phyloP scores from a whole-genome alignment of 2,797 vertebrate species.

The Pyrocephalus nanus region DNA sequence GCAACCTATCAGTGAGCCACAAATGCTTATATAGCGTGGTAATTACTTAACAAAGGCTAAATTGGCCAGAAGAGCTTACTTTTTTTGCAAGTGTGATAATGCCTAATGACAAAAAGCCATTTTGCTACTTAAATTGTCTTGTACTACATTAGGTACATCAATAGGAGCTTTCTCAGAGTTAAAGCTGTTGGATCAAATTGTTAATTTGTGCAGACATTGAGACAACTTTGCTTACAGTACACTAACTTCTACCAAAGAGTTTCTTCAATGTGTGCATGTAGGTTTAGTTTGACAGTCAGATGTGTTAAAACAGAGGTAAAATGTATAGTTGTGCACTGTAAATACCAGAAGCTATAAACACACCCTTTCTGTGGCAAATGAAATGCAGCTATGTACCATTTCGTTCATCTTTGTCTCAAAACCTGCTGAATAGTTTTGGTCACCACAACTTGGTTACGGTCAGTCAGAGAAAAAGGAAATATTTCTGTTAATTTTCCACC shows the following conservation, averaged over 20 bases:
- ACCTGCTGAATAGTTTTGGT: background rate
- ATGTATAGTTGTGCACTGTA: background rate
- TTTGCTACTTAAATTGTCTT: background rate
- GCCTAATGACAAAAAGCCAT: background rate
- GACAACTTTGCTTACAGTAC: background rate
- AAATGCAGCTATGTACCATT: background rate
- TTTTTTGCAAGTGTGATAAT: background rate
- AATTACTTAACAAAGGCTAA: background rate
- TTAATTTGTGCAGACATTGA: background rate
- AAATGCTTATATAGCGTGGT: background rate
- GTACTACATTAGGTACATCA: background rate
- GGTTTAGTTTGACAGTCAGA: background rate
- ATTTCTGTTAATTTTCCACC: background rate
- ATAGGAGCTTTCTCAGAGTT: background rate
- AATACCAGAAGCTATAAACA: background rate
- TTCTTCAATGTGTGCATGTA: background rate
- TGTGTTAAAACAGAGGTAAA: background rate
- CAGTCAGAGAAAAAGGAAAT: background rate
- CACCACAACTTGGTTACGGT: background rate
- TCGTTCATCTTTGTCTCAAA: conserved; percentile 10
- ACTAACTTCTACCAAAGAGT: background rate
- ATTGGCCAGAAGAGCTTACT: background rate
- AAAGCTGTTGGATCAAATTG: background rate
- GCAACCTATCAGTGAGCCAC: background rate
- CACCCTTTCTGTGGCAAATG: background rate